These are phyloP conservation scores for Schizothorax lantsangensis DNA, from an alignment of 2,797 vertebrate species.

Conservation along the genomic window DNA sequence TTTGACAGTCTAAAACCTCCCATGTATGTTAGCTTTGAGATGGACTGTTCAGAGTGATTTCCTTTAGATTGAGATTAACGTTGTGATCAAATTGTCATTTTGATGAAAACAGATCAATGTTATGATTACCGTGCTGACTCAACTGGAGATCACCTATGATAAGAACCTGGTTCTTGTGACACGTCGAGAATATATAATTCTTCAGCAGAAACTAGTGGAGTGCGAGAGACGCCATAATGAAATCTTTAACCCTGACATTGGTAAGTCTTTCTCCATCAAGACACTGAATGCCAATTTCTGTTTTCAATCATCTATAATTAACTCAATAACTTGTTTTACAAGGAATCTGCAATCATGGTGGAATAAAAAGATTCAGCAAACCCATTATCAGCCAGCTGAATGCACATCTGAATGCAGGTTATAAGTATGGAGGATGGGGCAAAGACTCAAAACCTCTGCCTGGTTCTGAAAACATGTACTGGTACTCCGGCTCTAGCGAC, in stretches of 20 bases:
- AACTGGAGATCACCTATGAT: conserved; percentile 59
- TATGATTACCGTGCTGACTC: conserved; percentile 50
- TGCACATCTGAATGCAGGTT: conserved; percentile 60
- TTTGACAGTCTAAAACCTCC: neutral
- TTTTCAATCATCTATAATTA: neutral
- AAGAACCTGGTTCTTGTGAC: conserved; percentile 62
- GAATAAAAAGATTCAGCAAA: conserved; percentile 71
- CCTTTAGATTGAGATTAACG: neutral
- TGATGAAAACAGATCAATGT: conserved; percentile 76
- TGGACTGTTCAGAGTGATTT: neutral
- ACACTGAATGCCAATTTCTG: neutral
- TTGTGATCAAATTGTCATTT: neutral
- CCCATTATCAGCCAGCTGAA: conserved; percentile 76
- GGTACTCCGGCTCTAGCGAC: conserved; percentile 66
- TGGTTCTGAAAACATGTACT: conserved; percentile 73
- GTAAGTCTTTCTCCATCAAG: conserved; percentile 34
- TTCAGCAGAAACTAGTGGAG: conserved; percentile 60
- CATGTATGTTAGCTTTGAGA: neutral
- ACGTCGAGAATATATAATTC: conserved; percentile 56
- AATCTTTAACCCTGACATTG: conserved; percentile 60
- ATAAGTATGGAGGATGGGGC: conserved; percentile 75
- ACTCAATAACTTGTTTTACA: neutral
- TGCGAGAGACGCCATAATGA: conserved; percentile 60
- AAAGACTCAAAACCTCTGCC: conserved; percentile 75
- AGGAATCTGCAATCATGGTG: conserved; percentile 74